Conservation (phyloP, 2,797 vertebrate genomes). For the Schizopygopsis pylzovi region DNA sequence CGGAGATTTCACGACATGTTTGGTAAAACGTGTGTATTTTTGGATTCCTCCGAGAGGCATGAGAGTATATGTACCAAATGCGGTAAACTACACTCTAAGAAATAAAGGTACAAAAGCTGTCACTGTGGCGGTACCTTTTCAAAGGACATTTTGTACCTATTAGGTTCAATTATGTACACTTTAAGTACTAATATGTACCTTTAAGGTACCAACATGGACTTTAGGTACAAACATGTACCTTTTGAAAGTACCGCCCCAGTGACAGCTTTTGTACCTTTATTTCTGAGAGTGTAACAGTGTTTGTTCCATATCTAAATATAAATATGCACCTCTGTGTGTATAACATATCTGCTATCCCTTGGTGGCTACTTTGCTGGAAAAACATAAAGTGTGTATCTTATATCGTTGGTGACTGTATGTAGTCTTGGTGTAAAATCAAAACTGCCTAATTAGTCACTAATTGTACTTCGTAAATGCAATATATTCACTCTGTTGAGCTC, state of each 20-base stretch:
- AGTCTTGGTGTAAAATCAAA: not conserved
- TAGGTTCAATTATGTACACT: no score
- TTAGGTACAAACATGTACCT: no score
- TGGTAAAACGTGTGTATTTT: slow-evolving; percentile 58
- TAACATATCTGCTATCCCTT: not conserved
- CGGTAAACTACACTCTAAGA: no score
- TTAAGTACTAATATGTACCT: no score
- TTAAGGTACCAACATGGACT: no score
- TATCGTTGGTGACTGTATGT: not conserved
- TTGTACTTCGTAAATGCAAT: not conserved
- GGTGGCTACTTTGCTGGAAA: not conserved
- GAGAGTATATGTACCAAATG: slow-evolving; percentile 22
- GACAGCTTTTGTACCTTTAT: no score
- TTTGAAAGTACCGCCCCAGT: no score
- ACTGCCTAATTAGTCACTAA: not conserved
- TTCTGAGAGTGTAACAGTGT: no score
- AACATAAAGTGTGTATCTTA: not conserved
- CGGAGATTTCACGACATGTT: slow-evolving; percentile 46
- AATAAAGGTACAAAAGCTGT: no score
- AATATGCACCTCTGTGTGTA: not conserved
- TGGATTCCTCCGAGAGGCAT: slow-evolving; percentile 67
- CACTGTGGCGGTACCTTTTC: no score
- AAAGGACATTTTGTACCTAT: no score
- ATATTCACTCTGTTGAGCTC: not conserved
- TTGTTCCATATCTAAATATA: slow-evolving; percentile 25